Conservation (phyloP, 2,888 invertebrate genomes). For the Geotrupes spiniger region DNA sequence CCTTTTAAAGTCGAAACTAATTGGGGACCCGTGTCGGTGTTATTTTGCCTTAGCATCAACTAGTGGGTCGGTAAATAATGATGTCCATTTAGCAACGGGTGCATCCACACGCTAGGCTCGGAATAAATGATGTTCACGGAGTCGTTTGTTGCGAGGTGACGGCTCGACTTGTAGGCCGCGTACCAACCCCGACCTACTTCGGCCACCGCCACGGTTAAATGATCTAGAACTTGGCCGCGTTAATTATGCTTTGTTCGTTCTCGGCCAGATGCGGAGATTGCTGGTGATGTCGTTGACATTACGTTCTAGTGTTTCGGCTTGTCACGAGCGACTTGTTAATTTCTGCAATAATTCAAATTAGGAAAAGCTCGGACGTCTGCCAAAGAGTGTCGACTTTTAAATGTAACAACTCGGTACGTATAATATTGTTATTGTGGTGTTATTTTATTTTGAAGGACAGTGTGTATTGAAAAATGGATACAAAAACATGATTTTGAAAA, state of each 20-base stretch:
- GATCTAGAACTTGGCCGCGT: slow-evolving; percentile 16
- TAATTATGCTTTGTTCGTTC: slow-evolving; percentile 16
- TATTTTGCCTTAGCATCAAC: slow-evolving; percentile 36
- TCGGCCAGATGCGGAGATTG: not conserved
- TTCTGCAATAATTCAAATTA: no score
- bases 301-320: no score
- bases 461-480: no score
- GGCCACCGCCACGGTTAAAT: slow-evolving; percentile 15
- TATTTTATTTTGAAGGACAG: no score
- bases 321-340: no score
- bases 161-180: slow-evolving; percentile 32
- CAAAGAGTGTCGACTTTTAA: no score
- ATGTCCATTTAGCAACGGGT: slow-evolving; percentile 40
- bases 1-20: slow-evolving; percentile 38
- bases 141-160: slow-evolving; percentile 39
- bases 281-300: no score
- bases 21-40: slow-evolving; percentile 39
- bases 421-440: no score
- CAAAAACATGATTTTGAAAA: no score
- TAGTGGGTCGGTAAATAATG: slow-evolving; percentile 39
- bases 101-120: slow-evolving; percentile 33
- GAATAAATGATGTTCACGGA: slow-evolving; percentile 38
- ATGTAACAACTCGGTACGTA: no score
- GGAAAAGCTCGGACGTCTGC: no score
- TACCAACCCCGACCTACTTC: slow-evolving; percentile 3